Percentiles rank a stretch among this genome's conserved stretches.
These are phyloP conservation scores for Bolinopsis microptera DNA, from an alignment of 37 sponge, comb jelly and placozoan species.

Conservation along the genomic window DNA sequence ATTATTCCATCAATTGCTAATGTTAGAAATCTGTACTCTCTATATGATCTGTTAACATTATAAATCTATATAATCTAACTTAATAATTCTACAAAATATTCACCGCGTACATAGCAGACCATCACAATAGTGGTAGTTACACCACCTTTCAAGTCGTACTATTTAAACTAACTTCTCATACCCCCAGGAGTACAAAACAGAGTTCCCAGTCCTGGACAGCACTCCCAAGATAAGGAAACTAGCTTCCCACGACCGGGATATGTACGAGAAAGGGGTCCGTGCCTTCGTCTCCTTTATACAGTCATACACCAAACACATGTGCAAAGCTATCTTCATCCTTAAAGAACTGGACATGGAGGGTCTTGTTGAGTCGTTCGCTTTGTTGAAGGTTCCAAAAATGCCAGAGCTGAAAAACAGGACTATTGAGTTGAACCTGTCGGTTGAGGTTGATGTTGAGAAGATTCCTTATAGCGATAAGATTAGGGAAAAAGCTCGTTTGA, in stretches of 20 bases:
- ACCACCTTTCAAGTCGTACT: too few species aligned
- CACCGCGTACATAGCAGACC: too few species aligned
- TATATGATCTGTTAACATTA: too few species aligned
- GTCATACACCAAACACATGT: constrained; percentile 93
- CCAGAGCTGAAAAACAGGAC: constrained; percentile 78
- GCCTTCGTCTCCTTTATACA: constrained; percentile 96
- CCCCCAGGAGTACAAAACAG: constrained; percentile 57
- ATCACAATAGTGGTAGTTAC: too few species aligned
- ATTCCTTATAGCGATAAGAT: constrained; percentile 29
- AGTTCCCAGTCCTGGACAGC: background rate
- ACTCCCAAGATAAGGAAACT: constrained; percentile 66
- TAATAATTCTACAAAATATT: too few species aligned
- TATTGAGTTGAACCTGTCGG: background rate
- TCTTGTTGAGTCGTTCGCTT: constrained; percentile 81
- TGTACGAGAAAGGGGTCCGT: constrained; percentile 80
- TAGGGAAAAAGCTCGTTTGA: constrained; percentile 51
- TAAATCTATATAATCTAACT: too few species aligned
- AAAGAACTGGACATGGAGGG: constrained; percentile 85
- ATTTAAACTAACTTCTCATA: too few species aligned
- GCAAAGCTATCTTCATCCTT: constrained; percentile 82
- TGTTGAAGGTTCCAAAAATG: constrained; percentile 88
- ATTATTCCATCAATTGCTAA: too few species aligned
- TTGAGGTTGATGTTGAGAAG: background rate
- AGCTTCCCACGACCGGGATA: constrained; percentile 60
- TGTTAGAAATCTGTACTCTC: too few species aligned